These are phyloP conservation scores for Tipula unca DNA, from an alignment of 2,888 invertebrate genomes.

Conservation along the genomic window DNA sequence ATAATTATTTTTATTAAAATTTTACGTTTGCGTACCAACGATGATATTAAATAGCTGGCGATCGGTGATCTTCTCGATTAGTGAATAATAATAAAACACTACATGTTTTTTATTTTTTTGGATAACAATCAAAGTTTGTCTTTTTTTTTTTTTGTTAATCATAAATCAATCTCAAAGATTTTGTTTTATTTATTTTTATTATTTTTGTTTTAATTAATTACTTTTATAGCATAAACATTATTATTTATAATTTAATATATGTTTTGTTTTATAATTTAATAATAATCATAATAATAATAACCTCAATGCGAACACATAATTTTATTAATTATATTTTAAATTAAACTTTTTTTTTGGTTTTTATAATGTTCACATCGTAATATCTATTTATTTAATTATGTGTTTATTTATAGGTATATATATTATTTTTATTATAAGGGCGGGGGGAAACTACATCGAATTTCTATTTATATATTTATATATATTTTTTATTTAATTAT, in stretches of 20 bases:
- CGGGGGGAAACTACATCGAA: neutral
- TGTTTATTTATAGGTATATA: neutral
- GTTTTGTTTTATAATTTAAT: neutral
- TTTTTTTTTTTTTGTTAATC: constrained; percentile 18
- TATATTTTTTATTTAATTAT: neutral
- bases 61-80: neutral
- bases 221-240: neutral
- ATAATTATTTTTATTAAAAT: neutral
- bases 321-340: neutral
- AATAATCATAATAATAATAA: constrained; percentile 2
- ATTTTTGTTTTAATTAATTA: constrained; percentile 16
- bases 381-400: neutral
- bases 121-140: constrained; percentile 23
- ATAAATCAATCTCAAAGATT: constrained; percentile 19
- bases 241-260: neutral
- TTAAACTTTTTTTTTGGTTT: neutral
- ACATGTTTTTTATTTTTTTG: constrained; percentile 21
- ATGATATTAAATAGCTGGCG: neutral
- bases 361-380: neutral
- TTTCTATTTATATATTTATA: neutral
- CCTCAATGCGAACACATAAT: constrained; percentile 8
- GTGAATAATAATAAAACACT: neutral
- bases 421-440: neutral
- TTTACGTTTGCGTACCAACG: neutral
- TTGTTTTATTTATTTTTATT: constrained; percentile 9